Evolutionary conservation across 2,888 invertebrate genomes (phyloP).

Genomic region (Andrena trimmerana): DNA sequence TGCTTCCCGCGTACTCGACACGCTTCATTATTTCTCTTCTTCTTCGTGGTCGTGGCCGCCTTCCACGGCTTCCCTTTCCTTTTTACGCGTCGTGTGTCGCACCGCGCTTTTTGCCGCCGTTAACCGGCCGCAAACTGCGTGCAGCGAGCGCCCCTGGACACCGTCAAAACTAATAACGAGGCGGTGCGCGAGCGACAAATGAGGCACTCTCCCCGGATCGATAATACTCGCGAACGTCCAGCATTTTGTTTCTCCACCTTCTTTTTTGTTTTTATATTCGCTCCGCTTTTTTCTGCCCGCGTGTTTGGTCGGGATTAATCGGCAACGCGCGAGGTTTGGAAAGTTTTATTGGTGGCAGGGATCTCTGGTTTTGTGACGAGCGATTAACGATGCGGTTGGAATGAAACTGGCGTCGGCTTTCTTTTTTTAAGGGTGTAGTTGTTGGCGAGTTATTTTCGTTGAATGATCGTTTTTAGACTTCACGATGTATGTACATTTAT

Average conservation of each 20-base stretch:
- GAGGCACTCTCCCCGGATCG: constrained; percentile 6
- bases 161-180: constrained; percentile 44
- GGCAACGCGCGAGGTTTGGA: constrained; percentile 3
- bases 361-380: constrained; percentile 14
- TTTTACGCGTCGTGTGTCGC: constrained; percentile 30
- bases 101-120: constrained; percentile 48
- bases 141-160: constrained; percentile 5
- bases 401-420: not conserved
- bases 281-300: not conserved
- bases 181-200: constrained; percentile 20
- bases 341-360: constrained; percentile 10
- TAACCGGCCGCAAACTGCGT: constrained; percentile 45
- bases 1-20: constrained; percentile 46
- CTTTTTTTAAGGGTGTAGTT: not conserved
- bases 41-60: constrained; percentile 29
- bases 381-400: constrained; percentile 20
- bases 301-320: constrained; percentile 12
- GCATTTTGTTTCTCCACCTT: not conserved
- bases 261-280: not conserved
- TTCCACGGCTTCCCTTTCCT: constrained; percentile 11
- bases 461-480: not conserved
- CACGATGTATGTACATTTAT: not conserved
- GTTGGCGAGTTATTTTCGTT: not conserved
- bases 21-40: constrained; percentile 54
- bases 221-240: constrained; percentile 6